These are phyloP conservation scores for Timema podura DNA, from an alignment of 2,888 invertebrate genomes.

Conservation along the genomic window DNA sequence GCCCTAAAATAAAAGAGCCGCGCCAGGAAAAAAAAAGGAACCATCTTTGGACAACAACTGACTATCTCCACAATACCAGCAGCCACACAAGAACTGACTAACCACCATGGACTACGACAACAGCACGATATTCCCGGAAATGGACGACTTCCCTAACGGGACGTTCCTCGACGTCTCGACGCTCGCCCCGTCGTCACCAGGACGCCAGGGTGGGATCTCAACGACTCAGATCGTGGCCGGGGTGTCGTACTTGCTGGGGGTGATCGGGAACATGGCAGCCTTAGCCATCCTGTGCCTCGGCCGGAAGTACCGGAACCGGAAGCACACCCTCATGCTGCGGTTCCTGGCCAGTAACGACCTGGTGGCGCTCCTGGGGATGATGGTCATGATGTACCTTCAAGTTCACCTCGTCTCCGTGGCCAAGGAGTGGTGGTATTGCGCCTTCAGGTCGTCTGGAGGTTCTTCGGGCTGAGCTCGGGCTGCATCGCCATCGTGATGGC, in stretches of 20 bases:
- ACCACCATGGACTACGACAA: too few species aligned
- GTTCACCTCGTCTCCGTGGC: constrained; percentile 38
- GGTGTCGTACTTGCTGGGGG: constrained; percentile 61
- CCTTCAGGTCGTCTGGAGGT: constrained; percentile 68
- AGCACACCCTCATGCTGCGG: constrained; percentile 74
- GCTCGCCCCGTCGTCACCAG: too few species aligned
- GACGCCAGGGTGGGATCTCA: too few species aligned
- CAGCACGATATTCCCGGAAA: too few species aligned
- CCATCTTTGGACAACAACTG: too few species aligned
- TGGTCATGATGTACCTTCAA: constrained; percentile 61
- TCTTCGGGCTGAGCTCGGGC: constrained; percentile 82
- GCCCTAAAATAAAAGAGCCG: too few species aligned
- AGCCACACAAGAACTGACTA: too few species aligned
- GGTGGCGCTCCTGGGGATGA: constrained; percentile 74
- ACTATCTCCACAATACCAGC: too few species aligned
- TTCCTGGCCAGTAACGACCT: constrained; percentile 76
- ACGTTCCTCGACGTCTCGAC: too few species aligned
- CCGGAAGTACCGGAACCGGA: constrained; percentile 64
- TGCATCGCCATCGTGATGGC: constrained; percentile 88
- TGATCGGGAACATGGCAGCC: constrained; percentile 72
- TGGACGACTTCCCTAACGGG: too few species aligned
- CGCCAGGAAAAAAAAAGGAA: too few species aligned
- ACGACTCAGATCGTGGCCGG: constrained; percentile 46
- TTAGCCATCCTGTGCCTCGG: constrained; percentile 66
- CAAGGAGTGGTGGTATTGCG: constrained; percentile 52